Conservation (phyloP, 2,888 invertebrate species). For the Stenchaetothrips biformis region DNA sequence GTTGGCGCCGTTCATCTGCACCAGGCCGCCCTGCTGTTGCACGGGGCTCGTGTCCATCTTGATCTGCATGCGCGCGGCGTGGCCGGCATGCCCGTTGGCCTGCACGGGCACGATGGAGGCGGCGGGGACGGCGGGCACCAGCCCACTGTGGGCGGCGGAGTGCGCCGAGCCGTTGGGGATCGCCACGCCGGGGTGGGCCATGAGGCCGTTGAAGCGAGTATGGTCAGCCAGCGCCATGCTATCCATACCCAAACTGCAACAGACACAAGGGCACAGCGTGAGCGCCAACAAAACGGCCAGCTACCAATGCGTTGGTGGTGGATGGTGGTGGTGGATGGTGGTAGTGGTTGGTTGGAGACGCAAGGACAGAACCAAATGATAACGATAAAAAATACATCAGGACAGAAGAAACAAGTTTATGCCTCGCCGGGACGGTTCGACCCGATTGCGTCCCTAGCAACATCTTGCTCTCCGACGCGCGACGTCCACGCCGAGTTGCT, state of each 20-base stretch:
- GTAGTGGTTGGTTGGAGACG: constrained; percentile 28
- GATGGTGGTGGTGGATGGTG: not conserved
- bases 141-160: constrained; percentile 36
- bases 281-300: constrained; percentile 30
- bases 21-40: constrained; percentile 44
- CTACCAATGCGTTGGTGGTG: constrained; percentile 4
- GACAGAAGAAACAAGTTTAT: not conserved
- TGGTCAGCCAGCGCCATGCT: constrained; percentile 38
- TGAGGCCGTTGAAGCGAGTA: constrained; percentile 40
- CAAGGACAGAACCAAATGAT: constrained; percentile 29
- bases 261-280: constrained; percentile 30
- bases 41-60: constrained; percentile 38
- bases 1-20: constrained; percentile 42
- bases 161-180: constrained; percentile 31
- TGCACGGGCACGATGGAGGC: constrained; percentile 42
- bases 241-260: constrained; percentile 41
- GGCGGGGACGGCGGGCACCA: constrained; percentile 34
- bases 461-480: not conserved
- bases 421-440: too few relatives aligned
- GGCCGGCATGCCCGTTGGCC: constrained; percentile 41
- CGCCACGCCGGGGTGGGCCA: constrained; percentile 35
- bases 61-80: not conserved
- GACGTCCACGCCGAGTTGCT: not conserved
- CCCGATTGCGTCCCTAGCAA: too few relatives aligned
- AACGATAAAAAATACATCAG: not conserved